phyloP scores from a whole-genome alignment of 2,888 invertebrate genomes.

The Drosophila paucipuncta region DNA sequence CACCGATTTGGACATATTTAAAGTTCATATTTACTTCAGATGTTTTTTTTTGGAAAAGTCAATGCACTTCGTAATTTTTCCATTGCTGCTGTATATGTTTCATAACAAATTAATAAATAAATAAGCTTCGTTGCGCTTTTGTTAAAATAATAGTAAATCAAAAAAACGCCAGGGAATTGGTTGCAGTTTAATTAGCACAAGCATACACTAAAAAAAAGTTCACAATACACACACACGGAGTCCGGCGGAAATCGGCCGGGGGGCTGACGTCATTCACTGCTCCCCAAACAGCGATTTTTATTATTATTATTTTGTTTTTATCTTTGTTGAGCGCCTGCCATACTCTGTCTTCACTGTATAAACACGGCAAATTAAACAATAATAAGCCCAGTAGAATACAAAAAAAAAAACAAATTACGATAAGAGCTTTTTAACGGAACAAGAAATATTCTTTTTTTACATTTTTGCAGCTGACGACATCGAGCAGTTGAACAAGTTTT shows the following conservation, averaged over 20 bases:
- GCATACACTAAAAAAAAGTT: conserved; percentile 11
- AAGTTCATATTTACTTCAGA: conserved; percentile 18
- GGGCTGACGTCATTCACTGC: conserved; percentile 64
- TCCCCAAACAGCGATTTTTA: conserved; percentile 7
- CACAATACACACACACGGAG: conserved; percentile 16
- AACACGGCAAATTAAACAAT: conserved; percentile 39
- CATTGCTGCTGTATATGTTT: conserved; percentile 25
- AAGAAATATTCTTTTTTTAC: conserved; percentile 9
- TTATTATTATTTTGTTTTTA: conserved; percentile 32
- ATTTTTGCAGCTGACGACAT: conserved; percentile 89
- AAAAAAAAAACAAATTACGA: conserved; percentile 7
- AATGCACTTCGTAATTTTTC: conserved; percentile 49
- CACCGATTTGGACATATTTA: conserved; percentile 29
- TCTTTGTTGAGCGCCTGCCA: conserved; percentile 49
- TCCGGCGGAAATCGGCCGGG: conserved; percentile 6
- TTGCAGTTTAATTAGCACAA: conserved; percentile 66
- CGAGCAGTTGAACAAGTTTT: conserved; percentile 93
- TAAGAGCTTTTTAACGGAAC: conserved; percentile 34
- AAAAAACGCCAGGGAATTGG: conserved; percentile 2
- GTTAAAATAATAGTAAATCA: conserved; percentile 9
- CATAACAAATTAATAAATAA: conserved; percentile 12
- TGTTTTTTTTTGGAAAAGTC: conserved; percentile 47
- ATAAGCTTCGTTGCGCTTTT: conserved; percentile 22
- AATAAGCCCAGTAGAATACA: conserved; percentile 11
- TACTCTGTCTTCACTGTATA: conserved; percentile 40